Base-by-base conservation (phyloP, 2,888 invertebrate genomes). In the Chironomus tentans region DNA sequence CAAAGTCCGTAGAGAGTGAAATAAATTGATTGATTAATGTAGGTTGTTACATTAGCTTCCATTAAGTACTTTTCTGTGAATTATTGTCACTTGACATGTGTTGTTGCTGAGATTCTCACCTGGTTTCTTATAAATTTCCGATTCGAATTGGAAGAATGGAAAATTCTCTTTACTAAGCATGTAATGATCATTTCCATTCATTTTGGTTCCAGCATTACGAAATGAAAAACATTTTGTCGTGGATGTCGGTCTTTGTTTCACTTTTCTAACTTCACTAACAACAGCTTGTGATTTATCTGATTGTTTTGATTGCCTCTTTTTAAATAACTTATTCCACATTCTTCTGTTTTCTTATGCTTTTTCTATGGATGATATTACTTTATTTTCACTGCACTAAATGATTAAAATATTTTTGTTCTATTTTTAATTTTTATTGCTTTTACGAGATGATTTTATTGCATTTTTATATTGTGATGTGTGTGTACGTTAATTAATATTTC, bases 241-340 rank as follows among this genome's bases (percentile, higher is more conserved):
- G 12, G 61, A 6, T 5, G 61, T 21, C 15, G 70, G 13, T 13
- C 50, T 18, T 21, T 48, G 70, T 22, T 48, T 18, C 15, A 50
- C 12, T 18, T 12, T 24, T 18, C 18, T 56, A 3, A 38, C 38
- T 38, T 18, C 56, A 56, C 56, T 56, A 18, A 15, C 65, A 61
- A 22, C 62, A 38, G 28, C 22, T 22, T 61, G 61, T 72, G 72
- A 72, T 72, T 72, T 72, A 72, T 72, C 62, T 13, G 72, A n/a
- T 28, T 50, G n/a, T 15, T 70, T 70, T 47, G 70, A 70, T 70
- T 72, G 72, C 15, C 38, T 72, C 72, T 72, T 72, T 38, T 72
- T 72, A 62, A 72, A 72, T 38, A 72, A n/a, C 62, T 72, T 72
- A 50, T 72, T 72, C 72, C 72, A 72, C 72, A 72, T 72, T 38